Percentiles rank a stretch among this genome's conserved stretches.
Conservation (phyloP, 2,113 vertebrate species). For the Megaceryle torquata region DNA sequence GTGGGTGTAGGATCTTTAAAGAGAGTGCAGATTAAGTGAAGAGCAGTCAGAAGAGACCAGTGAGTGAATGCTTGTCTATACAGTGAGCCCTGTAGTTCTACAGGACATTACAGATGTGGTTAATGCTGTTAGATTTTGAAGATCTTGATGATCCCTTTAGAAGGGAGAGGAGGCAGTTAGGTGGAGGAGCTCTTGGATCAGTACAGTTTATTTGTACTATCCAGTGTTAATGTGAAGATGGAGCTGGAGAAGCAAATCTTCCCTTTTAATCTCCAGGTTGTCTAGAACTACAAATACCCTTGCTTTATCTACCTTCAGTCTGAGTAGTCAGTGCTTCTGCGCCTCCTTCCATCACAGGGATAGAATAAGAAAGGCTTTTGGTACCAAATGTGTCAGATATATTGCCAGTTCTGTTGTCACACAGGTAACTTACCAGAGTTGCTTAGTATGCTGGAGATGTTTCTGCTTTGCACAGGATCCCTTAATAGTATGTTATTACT, state of each 20-base stretch:
- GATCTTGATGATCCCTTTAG: background rate
- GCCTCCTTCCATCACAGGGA: rapidly evolving
- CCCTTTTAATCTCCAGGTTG: background rate
- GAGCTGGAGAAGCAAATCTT: background rate
- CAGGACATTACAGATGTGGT: background rate
- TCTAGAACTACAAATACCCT: background rate
- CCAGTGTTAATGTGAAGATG: background rate
- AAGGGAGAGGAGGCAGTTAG: background rate
- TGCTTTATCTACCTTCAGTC: background rate
- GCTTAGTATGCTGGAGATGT: background rate
- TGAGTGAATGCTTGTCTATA: background rate
- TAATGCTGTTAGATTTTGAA: background rate
- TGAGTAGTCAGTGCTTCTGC: background rate
- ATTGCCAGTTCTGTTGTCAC: background rate
- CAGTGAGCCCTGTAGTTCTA: background rate
- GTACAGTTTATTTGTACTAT: background rate
- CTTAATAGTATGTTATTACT: background rate
- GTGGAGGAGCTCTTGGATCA: background rate
- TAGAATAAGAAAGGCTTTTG: background rate
- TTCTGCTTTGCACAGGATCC: background rate
- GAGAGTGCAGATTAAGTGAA: background rate
- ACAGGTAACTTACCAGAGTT: background rate
- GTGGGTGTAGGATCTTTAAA: background rate
- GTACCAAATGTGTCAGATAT: background rate
- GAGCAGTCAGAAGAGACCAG: background rate